Evolutionary conservation across 2,888 invertebrate genomes (phyloP), one percentile per base, ranked within the genome.

Genomic region (Blera fallax): DNA sequence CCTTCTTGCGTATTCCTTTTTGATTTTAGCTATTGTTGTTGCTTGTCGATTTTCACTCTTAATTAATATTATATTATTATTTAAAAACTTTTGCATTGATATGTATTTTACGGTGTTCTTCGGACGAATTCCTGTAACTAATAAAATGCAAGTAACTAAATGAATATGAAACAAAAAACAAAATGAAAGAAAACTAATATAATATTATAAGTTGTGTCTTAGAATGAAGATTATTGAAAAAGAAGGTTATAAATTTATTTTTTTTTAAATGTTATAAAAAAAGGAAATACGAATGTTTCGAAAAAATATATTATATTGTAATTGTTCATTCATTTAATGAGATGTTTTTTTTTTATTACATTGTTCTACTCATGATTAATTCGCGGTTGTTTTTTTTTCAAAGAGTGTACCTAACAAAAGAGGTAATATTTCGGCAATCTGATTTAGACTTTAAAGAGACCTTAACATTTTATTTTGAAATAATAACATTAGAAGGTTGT

Each of bases 11-110:
- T 67, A 52, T 60, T 65, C 14, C 37, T 18, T 14, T 69, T 76
- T 85, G 21, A 67, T 65, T 72, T 81, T 81, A 77, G 85, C 85
- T 85, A 85, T 85, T 85, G 85, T 85, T 85, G 85, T 85, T 85
- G 56, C 85, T 85, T 76, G 67, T 81, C 70, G 76, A 81, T 76
- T 65, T 80, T 64, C 74, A 69, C 54, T 69, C 50, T 74, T 78
- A 54, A 84, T 79, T 69, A 52, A 65, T 76, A 58, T 45, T 58
- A 54, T 37, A 78, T 45, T 64, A 40, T 73, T 48, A 37, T 58
- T 72, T 37, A 52, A 78, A 40, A 67, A 65, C 10, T 58, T 72
- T 79, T 80, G 80, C 76, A 85, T 76, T 72, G 37, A 70, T 34
- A 81, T 76, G 76, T 80, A 80, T 62, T 37, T 80, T 70, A 85